Base-by-base conservation (phyloP, 2,888 invertebrate species). In the Tetragonisca angustula region DNA sequence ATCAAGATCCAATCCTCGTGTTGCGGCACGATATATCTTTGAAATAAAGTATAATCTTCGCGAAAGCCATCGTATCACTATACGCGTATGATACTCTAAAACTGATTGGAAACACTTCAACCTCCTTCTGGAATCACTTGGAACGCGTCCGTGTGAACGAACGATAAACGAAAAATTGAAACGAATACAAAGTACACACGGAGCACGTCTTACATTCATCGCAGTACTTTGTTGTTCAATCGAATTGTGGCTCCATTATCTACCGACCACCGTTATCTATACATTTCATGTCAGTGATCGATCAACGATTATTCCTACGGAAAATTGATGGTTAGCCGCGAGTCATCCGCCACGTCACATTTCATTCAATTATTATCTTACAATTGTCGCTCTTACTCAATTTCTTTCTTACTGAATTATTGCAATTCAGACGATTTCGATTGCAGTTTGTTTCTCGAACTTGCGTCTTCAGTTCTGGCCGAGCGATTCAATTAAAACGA, bases 201-300 rank as follows among this genome's bases (percentile, higher is more conserved):
- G n/a, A 15, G 6, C 17, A 17, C 5, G 17, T 24, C 68, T 76
- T 76, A 76, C 76, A 19, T 50, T 50, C 69, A 61, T 68, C 69
- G 9, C 27, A 32, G 4, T 17, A 32, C 2, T 43, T 4, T 6
- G 61, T 61, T 4, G 43, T 61, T 61, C 27, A 61, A 65, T 43
- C 9, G 21, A 43, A 17, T 9, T 21, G 4, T 27, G 56, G 11
- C 43, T 4, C 24, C 17, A n/a, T 13, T 52, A 19, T 4, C 62
- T 62, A 19, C 27, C 3, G 36, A 21, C 15, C n/a, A 2, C 15
- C 19, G 17, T 49, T 59, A 19, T 56, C 4, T 43, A 15, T 21
- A 67, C 11, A 4, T 27, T 21, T 49, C 21, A 19, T 21, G n/a
- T 5, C n/a, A 19, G 1, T 54, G 21, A 72, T 72, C 71, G 49